A percentile compares a stretch with the other conserved stretches of the same genome.
phyloP scores from a whole-genome alignment of 2,888 invertebrate species.

The Empis livida region DNA sequence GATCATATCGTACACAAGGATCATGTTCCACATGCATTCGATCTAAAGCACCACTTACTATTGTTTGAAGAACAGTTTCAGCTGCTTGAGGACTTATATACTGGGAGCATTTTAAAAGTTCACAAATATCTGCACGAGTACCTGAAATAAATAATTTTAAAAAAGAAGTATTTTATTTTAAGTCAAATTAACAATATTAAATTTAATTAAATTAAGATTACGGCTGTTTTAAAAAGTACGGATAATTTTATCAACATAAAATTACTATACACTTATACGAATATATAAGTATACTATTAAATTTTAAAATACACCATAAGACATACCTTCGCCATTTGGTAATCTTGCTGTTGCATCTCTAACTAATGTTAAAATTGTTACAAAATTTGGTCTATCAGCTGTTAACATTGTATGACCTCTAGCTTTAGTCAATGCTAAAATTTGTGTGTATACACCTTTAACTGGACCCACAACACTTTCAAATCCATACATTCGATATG shows the following conservation, averaged over 20 bases:
- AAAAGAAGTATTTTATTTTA: too few relatives aligned
- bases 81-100: conserved; percentile 41
- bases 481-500: conserved; percentile 77
- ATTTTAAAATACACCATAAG: too few relatives aligned
- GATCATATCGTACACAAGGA: conserved; percentile 88
- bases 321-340: conserved; percentile 74
- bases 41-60: conserved; percentile 83
- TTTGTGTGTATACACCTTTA: conserved; percentile 61
- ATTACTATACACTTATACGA: too few relatives aligned
- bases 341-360: conserved; percentile 85
- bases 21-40: conserved; percentile 77
- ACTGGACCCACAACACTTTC: conserved; percentile 73
- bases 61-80: conserved; percentile 46
- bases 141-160: conserved; percentile 23
- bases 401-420: conserved; percentile 74
- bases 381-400: conserved; percentile 75
- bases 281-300: too few relatives aligned
- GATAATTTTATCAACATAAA: too few relatives aligned
- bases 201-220: too few relatives aligned
- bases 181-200: too few relatives aligned
- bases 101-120: conserved; percentile 66
- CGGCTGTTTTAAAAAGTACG: too few relatives aligned
- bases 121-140: conserved; percentile 80
- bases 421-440: conserved; percentile 46
- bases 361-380: conserved; percentile 81